A percentile compares a stretch with the other conserved stretches of the same genome.
These are phyloP conservation scores for rat (Rattus norvegicus) DNA, from an alignment of 2,113 vertebrate species.

Conservation along the genomic window DNA sequence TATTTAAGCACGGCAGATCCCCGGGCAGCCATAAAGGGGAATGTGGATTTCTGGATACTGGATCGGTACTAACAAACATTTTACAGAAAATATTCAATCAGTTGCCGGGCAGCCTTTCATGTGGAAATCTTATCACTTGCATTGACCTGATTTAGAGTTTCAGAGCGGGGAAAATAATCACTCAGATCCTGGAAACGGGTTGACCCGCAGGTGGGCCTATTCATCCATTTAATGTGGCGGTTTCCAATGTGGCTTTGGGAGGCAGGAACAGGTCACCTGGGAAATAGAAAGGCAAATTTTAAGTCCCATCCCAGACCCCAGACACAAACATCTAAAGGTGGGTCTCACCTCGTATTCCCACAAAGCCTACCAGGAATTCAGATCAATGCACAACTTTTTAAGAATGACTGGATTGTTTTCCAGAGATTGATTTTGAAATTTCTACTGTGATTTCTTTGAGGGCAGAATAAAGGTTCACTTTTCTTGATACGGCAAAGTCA, in stretches of 20 bases:
- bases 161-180: not conserved
- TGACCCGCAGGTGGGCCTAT: not conserved
- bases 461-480: not conserved
- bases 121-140: slow-evolving; percentile 64
- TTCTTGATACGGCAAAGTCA: slow-evolving; percentile 22
- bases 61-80: slow-evolving; percentile 43
- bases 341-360: not conserved
- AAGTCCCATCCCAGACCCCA: not conserved
- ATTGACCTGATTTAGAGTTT: slow-evolving; percentile 62
- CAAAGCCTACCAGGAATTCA: not conserved
- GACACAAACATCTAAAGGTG: not conserved
- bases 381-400: not conserved
- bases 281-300: slow-evolving; percentile 35
- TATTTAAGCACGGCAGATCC: slow-evolving; percentile 51
- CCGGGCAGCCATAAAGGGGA: slow-evolving; percentile 42
- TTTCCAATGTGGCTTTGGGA: slow-evolving; percentile 31
- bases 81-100: slow-evolving; percentile 64
- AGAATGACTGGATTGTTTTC: not conserved
- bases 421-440: slow-evolving; percentile 15
- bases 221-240: slow-evolving; percentile 1
- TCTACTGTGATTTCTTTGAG: not conserved
- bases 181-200: not conserved
- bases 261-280: not conserved
- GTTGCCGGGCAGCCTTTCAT: slow-evolving; percentile 61
- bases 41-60: slow-evolving; percentile 38